These are phyloP conservation scores for Podocnemis expansa DNA, from an alignment of 2,113 vertebrate species.

Conservation along the genomic window DNA sequence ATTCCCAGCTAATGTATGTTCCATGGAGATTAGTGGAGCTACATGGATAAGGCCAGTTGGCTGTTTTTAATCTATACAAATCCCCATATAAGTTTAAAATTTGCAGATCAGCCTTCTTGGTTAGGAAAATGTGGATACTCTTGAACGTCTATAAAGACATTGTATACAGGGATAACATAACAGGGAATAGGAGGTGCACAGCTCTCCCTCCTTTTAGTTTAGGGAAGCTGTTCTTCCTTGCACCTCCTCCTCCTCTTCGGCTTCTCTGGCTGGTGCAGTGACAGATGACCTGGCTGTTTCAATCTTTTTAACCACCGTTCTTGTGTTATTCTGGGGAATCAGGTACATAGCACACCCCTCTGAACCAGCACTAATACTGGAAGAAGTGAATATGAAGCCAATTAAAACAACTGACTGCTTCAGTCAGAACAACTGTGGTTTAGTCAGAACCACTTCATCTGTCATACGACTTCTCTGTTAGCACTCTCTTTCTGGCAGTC, in stretches of 20 bases:
- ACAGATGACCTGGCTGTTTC: neutral
- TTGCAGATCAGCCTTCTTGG: neutral
- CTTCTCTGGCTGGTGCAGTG: neutral
- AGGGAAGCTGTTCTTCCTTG: neutral
- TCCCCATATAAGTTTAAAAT: neutral
- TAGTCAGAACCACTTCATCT: neutral
- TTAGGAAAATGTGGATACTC: neutral
- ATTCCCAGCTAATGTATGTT: neutral
- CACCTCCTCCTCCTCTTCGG: neutral
- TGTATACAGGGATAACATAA: neutral
- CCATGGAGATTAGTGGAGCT: neutral
- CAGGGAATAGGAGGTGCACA: accelerated
- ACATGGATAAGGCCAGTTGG: neutral
- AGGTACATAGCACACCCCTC: neutral
- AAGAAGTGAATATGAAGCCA: neutral
- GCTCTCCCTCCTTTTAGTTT: neutral
- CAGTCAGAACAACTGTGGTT: neutral
- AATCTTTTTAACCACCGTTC: neutral
- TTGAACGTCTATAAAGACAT: neutral
- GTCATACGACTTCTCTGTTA: neutral
- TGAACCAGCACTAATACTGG: neutral
- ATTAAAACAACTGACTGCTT: neutral
- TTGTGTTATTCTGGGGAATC: neutral
- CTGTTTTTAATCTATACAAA: neutral
- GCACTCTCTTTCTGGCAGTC: neutral